Percentiles rank a stretch among this genome's conserved stretches.
Conservation (phyloP, 2,888 invertebrate species). For the Alentia gelatinosa region DNA sequence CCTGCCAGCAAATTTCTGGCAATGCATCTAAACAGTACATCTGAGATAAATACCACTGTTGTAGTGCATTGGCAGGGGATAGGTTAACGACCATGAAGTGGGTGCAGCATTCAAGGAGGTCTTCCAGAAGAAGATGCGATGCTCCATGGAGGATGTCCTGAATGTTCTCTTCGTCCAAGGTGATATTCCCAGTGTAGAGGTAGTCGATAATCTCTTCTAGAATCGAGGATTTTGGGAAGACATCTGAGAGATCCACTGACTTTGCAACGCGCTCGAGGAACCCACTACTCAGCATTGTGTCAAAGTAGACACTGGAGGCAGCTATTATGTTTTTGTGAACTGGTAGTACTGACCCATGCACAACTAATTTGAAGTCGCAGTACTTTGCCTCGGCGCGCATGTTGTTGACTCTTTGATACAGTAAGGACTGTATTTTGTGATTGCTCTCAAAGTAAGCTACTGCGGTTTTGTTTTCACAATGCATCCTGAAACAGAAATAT, state of each 20-base stretch:
- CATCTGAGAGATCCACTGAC: constrained; percentile 15
- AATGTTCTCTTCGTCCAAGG: not conserved
- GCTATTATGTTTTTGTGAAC: constrained; percentile 11
- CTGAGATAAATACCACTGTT: constrained; percentile 10
- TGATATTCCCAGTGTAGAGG: constrained; percentile 2
- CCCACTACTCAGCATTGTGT: constrained; percentile 17
- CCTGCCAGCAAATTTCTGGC: not conserved
- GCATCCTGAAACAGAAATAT: too few species aligned
- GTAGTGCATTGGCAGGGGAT: not conserved
- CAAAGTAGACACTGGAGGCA: not conserved
- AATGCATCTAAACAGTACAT: not conserved
- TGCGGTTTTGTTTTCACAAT: not conserved
- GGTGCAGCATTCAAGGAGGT: not conserved
- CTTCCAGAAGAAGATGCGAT: not conserved
- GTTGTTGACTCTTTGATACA: not conserved
- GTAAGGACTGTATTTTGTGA: not conserved
- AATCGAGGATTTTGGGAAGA: not conserved
- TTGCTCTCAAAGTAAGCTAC: not conserved
- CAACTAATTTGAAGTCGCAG: not conserved
- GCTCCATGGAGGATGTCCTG: constrained; percentile 1
- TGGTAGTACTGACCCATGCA: not conserved
- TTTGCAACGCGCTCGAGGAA: not conserved
- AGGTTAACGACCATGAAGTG: constrained; percentile 36
- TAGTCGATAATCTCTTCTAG: not conserved
- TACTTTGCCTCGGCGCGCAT: not conserved